A percentile compares a stretch with the other conserved stretches of the same genome.
Conservation (phyloP, 2,888 invertebrate genomes). For the Mythimna vitellina region DNA sequence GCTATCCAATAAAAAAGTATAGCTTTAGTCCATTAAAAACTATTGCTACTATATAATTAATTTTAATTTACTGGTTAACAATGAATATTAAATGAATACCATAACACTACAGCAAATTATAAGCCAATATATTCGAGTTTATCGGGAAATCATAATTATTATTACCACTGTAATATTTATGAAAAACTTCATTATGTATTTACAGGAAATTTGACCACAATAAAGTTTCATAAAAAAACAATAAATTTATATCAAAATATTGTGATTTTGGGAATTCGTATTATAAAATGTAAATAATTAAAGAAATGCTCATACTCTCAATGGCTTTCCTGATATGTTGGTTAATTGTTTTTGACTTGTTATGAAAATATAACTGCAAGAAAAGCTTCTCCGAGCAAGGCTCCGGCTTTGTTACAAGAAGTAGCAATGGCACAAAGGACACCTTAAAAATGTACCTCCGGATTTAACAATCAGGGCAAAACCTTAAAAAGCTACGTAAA, state of each 20-base stretch:
- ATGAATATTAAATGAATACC: background rate
- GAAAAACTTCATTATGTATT: constrained; percentile 3
- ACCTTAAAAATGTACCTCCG: background rate
- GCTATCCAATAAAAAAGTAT: background rate
- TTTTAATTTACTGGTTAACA: background rate
- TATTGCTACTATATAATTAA: background rate
- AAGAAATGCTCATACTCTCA: background rate
- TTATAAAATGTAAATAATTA: background rate
- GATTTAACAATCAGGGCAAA: background rate
- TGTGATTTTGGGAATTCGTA: background rate
- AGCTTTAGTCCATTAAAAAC: background rate
- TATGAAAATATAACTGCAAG: background rate
- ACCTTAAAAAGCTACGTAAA: background rate
- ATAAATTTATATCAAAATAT: background rate
- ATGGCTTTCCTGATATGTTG: background rate
- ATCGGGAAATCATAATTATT: constrained; percentile 18
- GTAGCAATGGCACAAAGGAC: background rate
- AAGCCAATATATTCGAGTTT: background rate
- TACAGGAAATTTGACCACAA: constrained; percentile 1
- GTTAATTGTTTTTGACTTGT: background rate
- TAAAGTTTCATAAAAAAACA: background rate
- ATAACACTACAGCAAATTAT: constrained; percentile 1
- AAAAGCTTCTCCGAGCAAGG: background rate
- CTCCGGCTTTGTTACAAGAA: background rate
- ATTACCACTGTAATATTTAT: background rate